A percentile compares a stretch with the other conserved stretches of the same genome.
These are phyloP conservation scores for Prunella himalayana DNA, from an alignment of 2,113 vertebrate species.

Conservation along the genomic window DNA sequence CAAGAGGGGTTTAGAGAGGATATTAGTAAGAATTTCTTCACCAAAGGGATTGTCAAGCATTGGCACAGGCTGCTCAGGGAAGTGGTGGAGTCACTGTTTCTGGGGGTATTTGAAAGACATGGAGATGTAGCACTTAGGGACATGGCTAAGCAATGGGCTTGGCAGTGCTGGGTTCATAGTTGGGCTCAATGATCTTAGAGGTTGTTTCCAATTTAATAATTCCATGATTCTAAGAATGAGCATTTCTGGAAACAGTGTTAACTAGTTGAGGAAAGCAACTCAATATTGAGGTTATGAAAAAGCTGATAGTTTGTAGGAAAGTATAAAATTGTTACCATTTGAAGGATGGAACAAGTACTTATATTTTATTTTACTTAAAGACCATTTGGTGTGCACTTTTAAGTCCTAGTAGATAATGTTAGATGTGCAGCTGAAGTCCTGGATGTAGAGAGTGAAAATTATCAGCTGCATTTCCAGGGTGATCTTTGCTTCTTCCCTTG, in stretches of 20 bases:
- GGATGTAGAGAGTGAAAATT: accelerated
- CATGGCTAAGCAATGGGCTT: not conserved
- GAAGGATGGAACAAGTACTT: not conserved
- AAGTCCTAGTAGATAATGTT: not conserved
- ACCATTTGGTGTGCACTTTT: accelerated
- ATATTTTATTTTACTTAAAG: not conserved
- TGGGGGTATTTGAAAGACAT: not conserved
- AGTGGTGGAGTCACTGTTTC: not conserved
- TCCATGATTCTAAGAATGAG: not conserved
- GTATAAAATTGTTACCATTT: not conserved
- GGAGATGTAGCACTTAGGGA: too few relatives aligned
- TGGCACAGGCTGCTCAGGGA: not conserved
- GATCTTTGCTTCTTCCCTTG: not conserved
- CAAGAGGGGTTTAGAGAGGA: not conserved
- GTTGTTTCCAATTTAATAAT: not conserved
- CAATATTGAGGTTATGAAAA: not conserved
- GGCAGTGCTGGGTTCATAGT: not conserved
- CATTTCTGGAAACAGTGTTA: not conserved
- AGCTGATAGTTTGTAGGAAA: not conserved
- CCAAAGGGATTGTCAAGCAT: not conserved
- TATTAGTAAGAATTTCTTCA: not conserved
- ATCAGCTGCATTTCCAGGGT: not conserved
- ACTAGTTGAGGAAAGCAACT: not conserved
- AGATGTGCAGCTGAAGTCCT: not conserved
- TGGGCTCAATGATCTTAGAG: not conserved